phyloP scores from a whole-genome alignment of 1,140 invertebrate genomes.

The Conus betulinus region DNA sequence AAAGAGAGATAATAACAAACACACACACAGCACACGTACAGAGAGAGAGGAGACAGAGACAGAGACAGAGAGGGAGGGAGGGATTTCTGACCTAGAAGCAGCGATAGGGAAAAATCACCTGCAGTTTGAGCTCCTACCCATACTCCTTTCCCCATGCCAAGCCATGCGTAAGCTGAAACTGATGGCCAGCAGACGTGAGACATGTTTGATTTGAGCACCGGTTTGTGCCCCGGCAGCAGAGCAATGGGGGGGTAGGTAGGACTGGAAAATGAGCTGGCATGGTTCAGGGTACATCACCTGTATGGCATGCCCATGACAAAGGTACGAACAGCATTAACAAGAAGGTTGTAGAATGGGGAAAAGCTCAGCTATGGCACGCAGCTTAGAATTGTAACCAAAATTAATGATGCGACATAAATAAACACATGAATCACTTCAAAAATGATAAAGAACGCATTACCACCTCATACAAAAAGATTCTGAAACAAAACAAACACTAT shows the following conservation, averaged over 20 bases:
- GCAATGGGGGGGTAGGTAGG: conserved; percentile 95
- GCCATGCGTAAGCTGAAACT: conserved; percentile 87
- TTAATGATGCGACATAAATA: neutral
- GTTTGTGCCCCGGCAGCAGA: conserved; percentile 89
- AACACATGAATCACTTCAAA: too few species aligned
- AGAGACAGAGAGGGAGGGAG: too few species aligned
- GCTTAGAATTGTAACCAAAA: neutral
- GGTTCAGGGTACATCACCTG: conserved; percentile 85
- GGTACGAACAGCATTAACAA: neutral
- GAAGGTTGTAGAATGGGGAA: neutral
- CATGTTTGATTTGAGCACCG: conserved; percentile 83
- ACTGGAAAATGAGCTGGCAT: conserved; percentile 90
- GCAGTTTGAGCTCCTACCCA: conserved; percentile 75
- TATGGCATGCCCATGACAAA: conserved; percentile 12
- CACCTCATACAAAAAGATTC: too few species aligned
- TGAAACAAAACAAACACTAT: too few species aligned
- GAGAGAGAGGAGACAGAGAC: too few species aligned
- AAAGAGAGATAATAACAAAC: too few species aligned
- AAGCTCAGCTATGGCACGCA: neutral
- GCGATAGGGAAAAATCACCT: conserved; percentile 48
- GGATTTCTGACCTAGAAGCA: too few species aligned
- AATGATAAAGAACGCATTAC: too few species aligned
- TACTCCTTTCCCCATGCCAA: conserved; percentile 83
- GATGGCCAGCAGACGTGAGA: conserved; percentile 86
- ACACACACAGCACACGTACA: too few species aligned